Percentiles rank a stretch among this genome's conserved stretches.
phyloP scores from a whole-genome alignment of 64 coral and sea anemone genomes.

The Dendrophyllia cribrosa region DNA sequence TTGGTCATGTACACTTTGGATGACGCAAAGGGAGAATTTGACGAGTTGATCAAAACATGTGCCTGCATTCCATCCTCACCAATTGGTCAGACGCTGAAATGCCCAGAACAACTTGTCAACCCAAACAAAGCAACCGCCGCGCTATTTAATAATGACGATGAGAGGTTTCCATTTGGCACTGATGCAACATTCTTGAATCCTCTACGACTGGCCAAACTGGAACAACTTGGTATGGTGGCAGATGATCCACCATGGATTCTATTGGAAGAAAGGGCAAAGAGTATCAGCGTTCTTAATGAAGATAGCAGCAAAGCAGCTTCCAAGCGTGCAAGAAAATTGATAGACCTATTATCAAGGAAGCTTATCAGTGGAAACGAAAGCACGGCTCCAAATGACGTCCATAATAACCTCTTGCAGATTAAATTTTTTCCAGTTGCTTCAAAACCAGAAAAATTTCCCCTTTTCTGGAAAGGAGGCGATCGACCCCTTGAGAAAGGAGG shows the following conservation, averaged over 20 bases:
- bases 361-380: background rate
- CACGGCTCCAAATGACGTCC: background rate
- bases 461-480: constrained; percentile 78
- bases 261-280: constrained; percentile 73
- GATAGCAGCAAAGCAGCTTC: background rate
- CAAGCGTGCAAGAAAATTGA: background rate
- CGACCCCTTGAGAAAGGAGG: background rate
- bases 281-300: constrained; percentile 13
- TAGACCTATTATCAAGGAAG: constrained; percentile 47
- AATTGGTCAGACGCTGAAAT: constrained; percentile 48
- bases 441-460: constrained; percentile 74
- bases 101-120: constrained; percentile 66
- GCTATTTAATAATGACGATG: constrained; percentile 68
- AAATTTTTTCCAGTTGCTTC: constrained; percentile 70
- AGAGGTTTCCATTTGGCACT: constrained; percentile 53
- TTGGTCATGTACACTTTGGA: constrained; percentile 66
- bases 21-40: background rate
- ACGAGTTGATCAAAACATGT: constrained; percentile 29
- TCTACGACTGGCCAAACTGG: constrained; percentile 48
- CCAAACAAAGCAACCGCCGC: constrained; percentile 22
- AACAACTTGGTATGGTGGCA: constrained; percentile 67
- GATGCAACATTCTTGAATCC: constrained; percentile 30
- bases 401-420: constrained; percentile 5
- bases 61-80: constrained; percentile 72
- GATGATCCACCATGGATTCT: constrained; percentile 68